Percentiles rank a stretch among this genome's conserved stretches.
These are phyloP conservation scores for Ptilodon capucinus DNA, from an alignment of 2,888 invertebrate genomes.

Conservation along the genomic window DNA sequence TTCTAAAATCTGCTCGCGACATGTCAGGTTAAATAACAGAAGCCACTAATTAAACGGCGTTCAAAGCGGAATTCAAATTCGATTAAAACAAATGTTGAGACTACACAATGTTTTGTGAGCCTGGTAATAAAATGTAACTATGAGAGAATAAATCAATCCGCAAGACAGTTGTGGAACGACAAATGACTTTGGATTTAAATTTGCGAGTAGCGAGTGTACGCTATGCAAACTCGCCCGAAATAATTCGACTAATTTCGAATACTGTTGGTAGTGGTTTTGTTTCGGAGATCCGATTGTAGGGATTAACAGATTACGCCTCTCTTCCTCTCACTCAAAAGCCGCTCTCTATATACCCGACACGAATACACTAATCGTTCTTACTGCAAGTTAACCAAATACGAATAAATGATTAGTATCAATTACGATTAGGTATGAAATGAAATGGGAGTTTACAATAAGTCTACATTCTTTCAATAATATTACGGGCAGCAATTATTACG, in stretches of 20 bases:
- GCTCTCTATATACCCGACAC: not conserved
- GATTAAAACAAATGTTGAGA: not conserved
- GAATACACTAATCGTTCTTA: not conserved
- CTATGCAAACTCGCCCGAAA: not conserved
- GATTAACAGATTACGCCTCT: slow-evolving; percentile 44
- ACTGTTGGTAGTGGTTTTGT: slow-evolving; percentile 20
- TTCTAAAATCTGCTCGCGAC: not conserved
- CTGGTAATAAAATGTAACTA: slow-evolving; percentile 11
- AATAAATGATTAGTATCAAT: not conserved
- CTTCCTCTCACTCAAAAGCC: slow-evolving; percentile 32
- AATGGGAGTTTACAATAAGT: not conserved
- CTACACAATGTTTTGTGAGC: not conserved
- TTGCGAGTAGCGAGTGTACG: slow-evolving; percentile 3
- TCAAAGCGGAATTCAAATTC: not conserved
- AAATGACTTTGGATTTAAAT: slow-evolving; percentile 12
- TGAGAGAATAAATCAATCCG: slow-evolving; percentile 24
- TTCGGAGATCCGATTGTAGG: slow-evolving; percentile 18
- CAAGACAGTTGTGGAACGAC: slow-evolving; percentile 3
- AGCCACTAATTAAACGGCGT: not conserved
- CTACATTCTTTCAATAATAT: too few relatives aligned
- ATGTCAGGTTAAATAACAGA: not conserved
- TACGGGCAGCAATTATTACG: too few relatives aligned
- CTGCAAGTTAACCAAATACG: not conserved
- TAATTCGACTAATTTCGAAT: slow-evolving; percentile 10
- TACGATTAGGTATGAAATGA: not conserved